A percentile compares a stretch with the other conserved stretches of the same genome.
Conservation (phyloP, 2,888 invertebrate genomes). For the Megamerina dolium region DNA sequence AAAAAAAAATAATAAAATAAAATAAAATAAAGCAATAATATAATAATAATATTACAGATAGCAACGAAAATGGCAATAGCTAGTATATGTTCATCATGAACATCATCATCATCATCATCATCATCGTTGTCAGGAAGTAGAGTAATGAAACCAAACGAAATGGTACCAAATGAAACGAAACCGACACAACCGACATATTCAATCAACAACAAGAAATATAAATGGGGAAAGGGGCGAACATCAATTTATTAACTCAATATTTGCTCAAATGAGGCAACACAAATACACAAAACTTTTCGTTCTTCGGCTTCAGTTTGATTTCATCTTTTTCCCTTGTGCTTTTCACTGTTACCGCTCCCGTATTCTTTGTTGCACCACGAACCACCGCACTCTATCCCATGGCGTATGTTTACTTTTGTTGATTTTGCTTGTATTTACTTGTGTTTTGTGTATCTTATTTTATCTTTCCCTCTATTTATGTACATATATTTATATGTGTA, state of each 20-base stretch:
- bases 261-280: slow-evolving; percentile 9
- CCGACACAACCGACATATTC: slow-evolving; percentile 1
- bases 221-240: slow-evolving; percentile 1
- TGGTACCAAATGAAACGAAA: too few species aligned
- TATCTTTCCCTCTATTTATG: neutral
- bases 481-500: neutral
- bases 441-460: neutral
- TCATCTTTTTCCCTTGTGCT: neutral
- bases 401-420: neutral
- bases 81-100: too few species aligned
- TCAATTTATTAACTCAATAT: slow-evolving; percentile 14
- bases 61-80: too few species aligned
- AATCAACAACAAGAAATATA: too few species aligned
- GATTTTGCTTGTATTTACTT: neutral
- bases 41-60: too few species aligned
- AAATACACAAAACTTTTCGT: too few species aligned
- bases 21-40: too few species aligned
- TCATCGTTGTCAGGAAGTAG: too few species aligned
- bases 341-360: neutral
- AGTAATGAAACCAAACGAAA: too few species aligned
- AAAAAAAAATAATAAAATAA: too few species aligned
- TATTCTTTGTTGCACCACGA: neutral
- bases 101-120: too few species aligned
- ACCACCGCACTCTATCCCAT: neutral
- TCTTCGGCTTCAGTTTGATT: neutral